These are phyloP conservation scores for Drosophila ohnishii DNA, from an alignment of 1,140 invertebrate species.

Conservation along the genomic window DNA sequence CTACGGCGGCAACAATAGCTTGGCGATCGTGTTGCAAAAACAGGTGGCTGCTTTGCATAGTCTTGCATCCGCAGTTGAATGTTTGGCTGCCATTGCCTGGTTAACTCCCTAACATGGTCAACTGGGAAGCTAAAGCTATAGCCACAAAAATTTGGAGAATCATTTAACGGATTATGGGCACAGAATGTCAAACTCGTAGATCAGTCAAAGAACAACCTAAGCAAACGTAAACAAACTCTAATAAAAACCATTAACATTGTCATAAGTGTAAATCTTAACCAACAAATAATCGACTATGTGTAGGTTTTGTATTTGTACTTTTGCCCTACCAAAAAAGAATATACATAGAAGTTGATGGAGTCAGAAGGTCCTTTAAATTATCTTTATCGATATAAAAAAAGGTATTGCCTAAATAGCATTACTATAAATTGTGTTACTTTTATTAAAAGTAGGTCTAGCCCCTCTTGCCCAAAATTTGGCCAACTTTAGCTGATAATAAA, in stretches of 20 bases:
- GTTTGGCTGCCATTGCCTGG: conserved; percentile 7
- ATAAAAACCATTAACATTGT: too few relatives aligned
- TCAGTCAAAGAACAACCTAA: too few relatives aligned
- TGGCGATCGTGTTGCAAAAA: conserved; percentile 44
- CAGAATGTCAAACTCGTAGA: too few relatives aligned
- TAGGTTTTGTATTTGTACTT: too few relatives aligned
- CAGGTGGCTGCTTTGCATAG: conserved; percentile 36
- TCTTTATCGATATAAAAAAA: too few relatives aligned
- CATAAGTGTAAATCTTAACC: too few relatives aligned
- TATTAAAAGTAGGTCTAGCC: conserved; percentile 24
- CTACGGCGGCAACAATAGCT: conserved; percentile 23
- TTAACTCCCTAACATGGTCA: background rate
- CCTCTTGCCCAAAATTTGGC: conserved; percentile 31
- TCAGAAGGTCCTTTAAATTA: too few relatives aligned
- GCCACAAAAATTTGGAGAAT: background rate
- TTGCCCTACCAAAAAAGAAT: too few relatives aligned
- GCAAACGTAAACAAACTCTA: too few relatives aligned
- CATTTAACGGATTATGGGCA: background rate
- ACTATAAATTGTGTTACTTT: background rate
- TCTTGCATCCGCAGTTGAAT: conserved; percentile 12
- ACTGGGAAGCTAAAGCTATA: conserved; percentile 4
- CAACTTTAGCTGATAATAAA: conserved; percentile 9
- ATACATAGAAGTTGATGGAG: too few relatives aligned
- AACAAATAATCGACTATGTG: too few relatives aligned
- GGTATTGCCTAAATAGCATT: background rate